Conservation (phyloP, 2,888 invertebrate species). For the Diadegma fenestrale region DNA sequence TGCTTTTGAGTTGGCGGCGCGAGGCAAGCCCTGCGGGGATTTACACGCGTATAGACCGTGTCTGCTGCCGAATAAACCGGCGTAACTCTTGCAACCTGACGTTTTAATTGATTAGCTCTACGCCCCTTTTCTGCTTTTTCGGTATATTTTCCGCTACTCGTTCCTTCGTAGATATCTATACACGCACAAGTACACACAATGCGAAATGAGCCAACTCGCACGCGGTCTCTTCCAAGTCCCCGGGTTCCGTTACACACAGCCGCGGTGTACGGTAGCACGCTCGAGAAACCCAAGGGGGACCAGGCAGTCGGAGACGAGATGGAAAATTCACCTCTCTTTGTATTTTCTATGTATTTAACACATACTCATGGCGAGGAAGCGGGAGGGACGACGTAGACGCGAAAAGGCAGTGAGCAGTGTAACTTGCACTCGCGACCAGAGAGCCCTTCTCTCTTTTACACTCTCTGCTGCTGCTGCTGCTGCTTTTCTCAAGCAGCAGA, state of each 20-base stretch:
- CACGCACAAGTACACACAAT: neutral
- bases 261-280: conserved; percentile 38
- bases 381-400: conserved; percentile 20
- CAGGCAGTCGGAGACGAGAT: conserved; percentile 22
- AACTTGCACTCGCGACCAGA: conserved; percentile 27
- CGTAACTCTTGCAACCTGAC: conserved; percentile 14
- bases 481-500: conserved; percentile 17
- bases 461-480: conserved; percentile 16
- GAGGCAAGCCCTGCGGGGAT: conserved; percentile 47
- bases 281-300: conserved; percentile 34
- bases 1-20: conserved; percentile 78
- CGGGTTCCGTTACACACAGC: conserved; percentile 45
- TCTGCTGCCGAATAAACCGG: neutral
- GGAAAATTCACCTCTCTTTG: conserved; percentile 29
- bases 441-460: conserved; percentile 29
- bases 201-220: neutral
- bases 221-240: conserved; percentile 25
- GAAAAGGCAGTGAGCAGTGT: conserved; percentile 28
- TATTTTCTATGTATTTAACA: conserved; percentile 50
- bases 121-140: conserved; percentile 7
- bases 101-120: neutral
- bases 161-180: neutral
- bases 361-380: neutral
- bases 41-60: neutral
- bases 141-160: neutral